Base-by-base conservation (phyloP, 2,113 vertebrate species). In the Percina caprodes region DNA sequence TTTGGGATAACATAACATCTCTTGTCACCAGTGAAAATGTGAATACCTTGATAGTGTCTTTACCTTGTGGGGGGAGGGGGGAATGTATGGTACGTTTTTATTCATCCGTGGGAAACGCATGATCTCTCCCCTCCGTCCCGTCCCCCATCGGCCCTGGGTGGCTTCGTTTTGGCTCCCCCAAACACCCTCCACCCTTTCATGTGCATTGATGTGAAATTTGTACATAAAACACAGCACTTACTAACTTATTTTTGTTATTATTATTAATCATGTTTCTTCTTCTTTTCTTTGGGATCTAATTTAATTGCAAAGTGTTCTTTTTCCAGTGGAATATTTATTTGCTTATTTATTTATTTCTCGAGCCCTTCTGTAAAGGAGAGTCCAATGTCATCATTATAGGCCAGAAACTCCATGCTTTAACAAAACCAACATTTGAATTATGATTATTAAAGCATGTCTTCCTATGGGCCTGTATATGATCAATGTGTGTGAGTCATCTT, bases 361-460 rank as follows among this genome's bases (percentile, higher is more conserved):
- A 74, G 58, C 49, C 13, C 52, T 84, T 77, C 59, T 86, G 69
- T 82, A 60, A 77, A 76, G 73, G 78, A 86, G 71, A 80, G 79
- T 79, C 74, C 80, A 48, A n/a, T 48, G 83, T 89, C 84, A 69
- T 84, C 84, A 80, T 85, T 86, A 82, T 92, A 66, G 89, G 89
- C 91, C 91, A 62, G 87, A 88, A 72, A 82, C 65, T 60, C 79
- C 79, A 84, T 92, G 87, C 77, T 90, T 91, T 58, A 71, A 59
- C 70, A 23, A 79, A 85, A 42, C 3, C 39, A 35, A 35, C 39
- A 10, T 74, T 15, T 65, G 69, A 82, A 66, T 82, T 84, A 51
- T 80, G 78, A 88, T 82, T 46, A 92, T 90, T 91, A 93, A 93
- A 94, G 95, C 94, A 95, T 95, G 95, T 94, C 88, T 93, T 94